These are phyloP conservation scores for Abramis brama DNA, from an alignment of 2,113 vertebrate genomes.

Conservation along the genomic window DNA sequence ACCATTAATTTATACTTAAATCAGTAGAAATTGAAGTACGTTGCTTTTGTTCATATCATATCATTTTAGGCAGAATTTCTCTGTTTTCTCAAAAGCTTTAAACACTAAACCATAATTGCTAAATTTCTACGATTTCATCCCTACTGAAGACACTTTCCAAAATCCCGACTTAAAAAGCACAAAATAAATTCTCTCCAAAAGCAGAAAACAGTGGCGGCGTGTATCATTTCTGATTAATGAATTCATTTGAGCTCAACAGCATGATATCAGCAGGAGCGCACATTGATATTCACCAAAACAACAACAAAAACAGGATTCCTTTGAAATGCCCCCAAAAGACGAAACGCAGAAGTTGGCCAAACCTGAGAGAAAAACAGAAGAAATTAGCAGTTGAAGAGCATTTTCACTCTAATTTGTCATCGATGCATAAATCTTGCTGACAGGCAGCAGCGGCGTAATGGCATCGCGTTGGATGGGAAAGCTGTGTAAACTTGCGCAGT, in stretches of 20 bases:
- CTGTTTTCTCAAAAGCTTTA: neutral
- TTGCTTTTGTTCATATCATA: no score
- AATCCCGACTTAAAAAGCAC: neutral
- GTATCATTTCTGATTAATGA: slow-evolving; percentile 58
- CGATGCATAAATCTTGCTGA: slow-evolving; percentile 99
- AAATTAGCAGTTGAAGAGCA: slow-evolving; percentile 62
- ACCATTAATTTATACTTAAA: neutral
- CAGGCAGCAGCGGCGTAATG: slow-evolving; percentile 98
- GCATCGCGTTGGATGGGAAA: slow-evolving; percentile 92
- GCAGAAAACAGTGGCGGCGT: slow-evolving; percentile 25
- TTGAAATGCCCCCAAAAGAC: slow-evolving; percentile 69
- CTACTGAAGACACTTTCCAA: neutral
- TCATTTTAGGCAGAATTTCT: neutral
- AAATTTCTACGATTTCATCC: neutral
- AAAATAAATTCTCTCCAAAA: slow-evolving; percentile 7
- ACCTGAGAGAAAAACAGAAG: slow-evolving; percentile 72
- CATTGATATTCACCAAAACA: slow-evolving; percentile 70
- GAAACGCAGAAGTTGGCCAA: slow-evolving; percentile 73
- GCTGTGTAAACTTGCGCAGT: slow-evolving; percentile 99
- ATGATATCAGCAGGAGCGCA: slow-evolving; percentile 55
- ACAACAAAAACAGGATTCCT: slow-evolving; percentile 53
- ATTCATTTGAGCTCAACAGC: slow-evolving; percentile 57
- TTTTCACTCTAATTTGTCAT: slow-evolving; percentile 97
- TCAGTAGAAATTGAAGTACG: neutral
- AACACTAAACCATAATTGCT: neutral